These are phyloP conservation scores for Pentamera pediparva DNA, from an alignment of 53 echinoderm and acorn worm species.

Conservation along the genomic window DNA sequence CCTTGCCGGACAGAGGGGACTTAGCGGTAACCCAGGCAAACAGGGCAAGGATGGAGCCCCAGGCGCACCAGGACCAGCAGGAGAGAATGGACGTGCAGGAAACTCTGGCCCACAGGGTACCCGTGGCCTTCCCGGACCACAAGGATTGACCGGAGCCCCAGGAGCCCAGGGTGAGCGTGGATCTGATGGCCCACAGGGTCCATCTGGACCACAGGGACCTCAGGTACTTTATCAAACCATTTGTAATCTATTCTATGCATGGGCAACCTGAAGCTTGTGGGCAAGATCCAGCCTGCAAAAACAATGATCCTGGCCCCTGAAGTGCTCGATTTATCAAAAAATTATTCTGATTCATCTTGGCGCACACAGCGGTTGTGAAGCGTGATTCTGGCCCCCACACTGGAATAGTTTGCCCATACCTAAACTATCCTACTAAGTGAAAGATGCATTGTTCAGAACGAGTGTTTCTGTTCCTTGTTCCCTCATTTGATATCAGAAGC, in stretches of 20 bases:
- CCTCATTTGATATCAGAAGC: no score
- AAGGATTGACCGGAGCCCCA: constrained; percentile 71
- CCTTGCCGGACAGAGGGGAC: constrained; percentile 70
- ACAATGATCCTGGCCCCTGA: no score
- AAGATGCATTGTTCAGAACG: no score
- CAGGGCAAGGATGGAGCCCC: constrained; percentile 94
- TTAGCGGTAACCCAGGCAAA: constrained; percentile 90
- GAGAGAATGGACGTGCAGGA: constrained; percentile 72
- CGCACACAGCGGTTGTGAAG: no score
- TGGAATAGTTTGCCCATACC: no score
- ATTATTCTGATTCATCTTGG: no score
- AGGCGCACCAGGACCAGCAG: constrained; percentile 72
- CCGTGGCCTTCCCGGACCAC: constrained; percentile 69
- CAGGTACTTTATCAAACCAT: not conserved
- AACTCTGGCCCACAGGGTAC: constrained; percentile 65
- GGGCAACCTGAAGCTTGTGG: not conserved
- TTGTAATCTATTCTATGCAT: not conserved
- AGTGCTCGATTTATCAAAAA: no score
- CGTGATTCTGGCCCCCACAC: no score
- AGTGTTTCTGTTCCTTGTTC: no score
- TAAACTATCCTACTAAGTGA: no score
- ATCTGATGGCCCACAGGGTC: constrained; percentile 60
- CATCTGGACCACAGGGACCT: constrained; percentile 47
- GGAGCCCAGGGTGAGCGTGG: constrained; percentile 59
- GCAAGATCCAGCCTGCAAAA: no score